These are phyloP conservation scores for Rattus norvegicus DNA, from an alignment of 2,113 vertebrate genomes.

Conservation along the genomic window GRCr8 NC_086020.1:186125501-186126000, in stretches of 20 bases:
- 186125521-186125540: too few relatives aligned
- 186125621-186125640: too few relatives aligned
- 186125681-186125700: too few relatives aligned
- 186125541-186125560: too few relatives aligned
- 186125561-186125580: too few relatives aligned
- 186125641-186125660: too few relatives aligned
- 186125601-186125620: too few relatives aligned
- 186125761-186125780: background rate
- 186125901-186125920: background rate
- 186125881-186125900: background rate
- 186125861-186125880: background rate
- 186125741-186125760: background rate
- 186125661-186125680: too few relatives aligned
- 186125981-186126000: background rate
- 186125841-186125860: background rate
- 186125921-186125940: background rate
- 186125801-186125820: background rate
- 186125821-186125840: background rate
- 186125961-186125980: background rate
- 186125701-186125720: background rate
- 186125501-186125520: too few relatives aligned
- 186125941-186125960: background rate
- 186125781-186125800: background rate
- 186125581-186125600: too few relatives aligned
- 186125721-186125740: background rate